Percentiles rank a stretch among this genome's conserved stretches.
These are phyloP conservation scores for Lagria hirta DNA, from an alignment of 2,888 invertebrate species.

Conservation along the genomic window DNA sequence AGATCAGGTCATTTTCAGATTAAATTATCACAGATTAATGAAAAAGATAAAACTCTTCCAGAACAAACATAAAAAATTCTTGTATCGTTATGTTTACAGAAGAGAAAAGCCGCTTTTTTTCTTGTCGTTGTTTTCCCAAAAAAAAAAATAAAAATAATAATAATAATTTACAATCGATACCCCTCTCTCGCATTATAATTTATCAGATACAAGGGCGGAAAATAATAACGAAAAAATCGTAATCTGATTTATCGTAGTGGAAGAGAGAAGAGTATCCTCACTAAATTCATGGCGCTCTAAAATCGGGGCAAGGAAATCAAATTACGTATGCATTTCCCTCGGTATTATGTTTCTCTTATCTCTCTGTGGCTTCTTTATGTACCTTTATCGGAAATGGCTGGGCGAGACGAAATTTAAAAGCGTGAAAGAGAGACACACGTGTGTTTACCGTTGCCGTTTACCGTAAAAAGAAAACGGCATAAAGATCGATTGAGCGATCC, in stretches of 20 bases:
- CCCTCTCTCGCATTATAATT: conserved; percentile 32
- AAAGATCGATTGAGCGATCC: conserved; percentile 44
- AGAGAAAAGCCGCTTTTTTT: too few species aligned
- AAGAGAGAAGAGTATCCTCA: conserved; percentile 34
- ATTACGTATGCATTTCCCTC: conserved; percentile 52
- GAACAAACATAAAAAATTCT: too few species aligned
- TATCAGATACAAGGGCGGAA: conserved; percentile 38
- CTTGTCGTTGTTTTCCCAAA: too few species aligned
- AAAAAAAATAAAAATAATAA: too few species aligned
- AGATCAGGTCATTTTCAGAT: conserved; percentile 16
- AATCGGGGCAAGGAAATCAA: conserved; percentile 47
- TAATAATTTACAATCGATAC: conserved; percentile 41
- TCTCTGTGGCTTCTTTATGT: conserved; percentile 48
- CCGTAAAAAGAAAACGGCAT: conserved; percentile 35
- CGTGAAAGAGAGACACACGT: conserved; percentile 22
- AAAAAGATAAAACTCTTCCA: conserved; percentile 30
- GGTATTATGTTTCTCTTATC: conserved; percentile 47
- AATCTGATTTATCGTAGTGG: conserved; percentile 48
- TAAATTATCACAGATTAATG: conserved; percentile 18
- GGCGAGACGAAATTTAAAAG: conserved; percentile 40
- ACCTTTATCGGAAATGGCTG: conserved; percentile 46
- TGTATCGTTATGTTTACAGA: too few species aligned
- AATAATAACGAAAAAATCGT: conserved; percentile 43
- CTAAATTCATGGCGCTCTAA: conserved; percentile 25
- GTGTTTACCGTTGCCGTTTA: conserved; percentile 28